Evolutionary conservation across 2,888 invertebrate species (phyloP).

Genomic region (Zygogramma bicolorata): DNA sequence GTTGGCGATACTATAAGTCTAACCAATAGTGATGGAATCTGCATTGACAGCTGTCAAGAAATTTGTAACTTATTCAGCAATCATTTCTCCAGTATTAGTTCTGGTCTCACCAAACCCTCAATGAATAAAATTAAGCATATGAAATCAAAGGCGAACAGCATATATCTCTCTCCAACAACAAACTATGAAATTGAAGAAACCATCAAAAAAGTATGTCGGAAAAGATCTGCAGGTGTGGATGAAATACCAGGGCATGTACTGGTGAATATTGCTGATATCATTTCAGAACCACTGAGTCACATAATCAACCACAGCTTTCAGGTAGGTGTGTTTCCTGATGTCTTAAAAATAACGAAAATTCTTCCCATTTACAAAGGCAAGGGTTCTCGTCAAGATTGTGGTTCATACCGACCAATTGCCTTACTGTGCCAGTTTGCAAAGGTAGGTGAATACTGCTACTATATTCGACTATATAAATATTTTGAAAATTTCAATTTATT

Average conservation of each 20-base stretch:
- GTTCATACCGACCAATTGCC: no score
- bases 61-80: not conserved
- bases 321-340: slow-evolving; percentile 33
- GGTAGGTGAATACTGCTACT: no score
- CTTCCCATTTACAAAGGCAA: no score
- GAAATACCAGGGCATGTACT: not conserved
- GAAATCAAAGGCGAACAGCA: not conserved
- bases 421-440: no score
- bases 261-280: not conserved
- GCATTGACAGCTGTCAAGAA: not conserved
- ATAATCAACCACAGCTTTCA: slow-evolving; percentile 25
- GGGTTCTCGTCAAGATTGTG: no score
- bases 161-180: not conserved
- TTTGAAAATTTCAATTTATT: no score
- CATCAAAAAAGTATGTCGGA: not conserved
- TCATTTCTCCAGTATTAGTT: not conserved
- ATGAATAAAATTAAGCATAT: not conserved
- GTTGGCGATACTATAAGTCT: not conserved
- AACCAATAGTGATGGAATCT: not conserved
- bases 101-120: slow-evolving; percentile 4
- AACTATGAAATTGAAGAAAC: not conserved
- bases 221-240: not conserved
- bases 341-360: not conserved
- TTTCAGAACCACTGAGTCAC: not conserved
- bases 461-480: no score